Evolutionary conservation across 2,797 vertebrate species (phyloP).

Genomic region (Loris lydekkerianus): DNA sequence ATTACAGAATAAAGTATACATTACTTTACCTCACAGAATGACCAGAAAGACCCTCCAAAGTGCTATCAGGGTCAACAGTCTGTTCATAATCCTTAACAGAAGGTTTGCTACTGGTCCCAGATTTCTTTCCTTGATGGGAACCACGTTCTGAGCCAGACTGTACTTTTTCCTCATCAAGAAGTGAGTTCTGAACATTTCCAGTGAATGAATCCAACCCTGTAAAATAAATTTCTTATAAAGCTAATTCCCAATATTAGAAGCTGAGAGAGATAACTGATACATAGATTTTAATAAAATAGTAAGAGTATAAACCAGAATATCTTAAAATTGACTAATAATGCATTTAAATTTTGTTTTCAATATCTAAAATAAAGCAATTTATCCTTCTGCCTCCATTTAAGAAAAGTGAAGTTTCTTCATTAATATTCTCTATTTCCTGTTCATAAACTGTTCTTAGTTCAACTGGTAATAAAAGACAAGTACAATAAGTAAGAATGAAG

Average conservation of each 20-base stretch:
- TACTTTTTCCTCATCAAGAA: conserved; percentile 90
- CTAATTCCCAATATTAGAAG: conserved; percentile 36
- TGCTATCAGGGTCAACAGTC: conserved; percentile 89
- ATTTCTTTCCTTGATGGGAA: conserved; percentile 90
- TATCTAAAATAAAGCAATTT: conserved; percentile 44
- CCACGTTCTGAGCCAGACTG: conserved; percentile 88
- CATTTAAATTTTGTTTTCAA: conserved; percentile 38
- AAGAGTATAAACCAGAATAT: neutral
- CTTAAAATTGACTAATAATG: conserved; percentile 2
- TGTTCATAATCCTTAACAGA: conserved; percentile 87
- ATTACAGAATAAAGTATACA: neutral
- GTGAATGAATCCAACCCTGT: conserved; percentile 88
- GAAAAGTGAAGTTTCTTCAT: conserved; percentile 4
- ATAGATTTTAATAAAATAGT: conserved; percentile 37
- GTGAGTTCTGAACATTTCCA: conserved; percentile 89
- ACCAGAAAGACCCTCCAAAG: conserved; percentile 89
- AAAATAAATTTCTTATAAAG: conserved; percentile 65
- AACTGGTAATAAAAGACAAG: neutral
- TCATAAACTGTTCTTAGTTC: neutral
- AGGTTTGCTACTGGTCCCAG: conserved; percentile 85
- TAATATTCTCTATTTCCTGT: conserved; percentile 13
- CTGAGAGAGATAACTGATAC: neutral
- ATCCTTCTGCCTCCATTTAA: conserved; percentile 36
- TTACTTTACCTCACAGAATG: conserved; percentile 92
- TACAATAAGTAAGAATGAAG: conserved; percentile 25